Conservation (phyloP, 2,888 invertebrate species). For the Mycalesis mineus region DNA sequence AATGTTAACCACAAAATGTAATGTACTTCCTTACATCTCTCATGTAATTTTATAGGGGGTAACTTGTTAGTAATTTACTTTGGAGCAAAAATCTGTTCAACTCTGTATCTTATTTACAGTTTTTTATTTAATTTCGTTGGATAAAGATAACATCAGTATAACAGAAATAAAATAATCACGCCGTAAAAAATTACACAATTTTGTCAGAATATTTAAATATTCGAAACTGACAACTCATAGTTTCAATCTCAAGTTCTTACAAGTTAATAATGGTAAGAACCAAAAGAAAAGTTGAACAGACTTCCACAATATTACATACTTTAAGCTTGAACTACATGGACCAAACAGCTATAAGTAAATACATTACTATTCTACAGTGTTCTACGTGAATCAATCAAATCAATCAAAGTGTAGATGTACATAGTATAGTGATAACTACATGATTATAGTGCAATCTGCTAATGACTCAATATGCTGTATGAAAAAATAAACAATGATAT, state of each 20-base stretch:
- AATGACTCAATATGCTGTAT: slow-evolving; percentile 6
- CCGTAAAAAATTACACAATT: no score
- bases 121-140: no score
- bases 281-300: slow-evolving; percentile 12
- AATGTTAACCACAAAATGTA: neutral
- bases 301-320: slow-evolving; percentile 9
- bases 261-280: no score
- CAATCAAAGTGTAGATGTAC: neutral
- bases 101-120: no score
- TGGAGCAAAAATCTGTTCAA: slow-evolving; percentile 4
- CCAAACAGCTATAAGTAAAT: neutral
- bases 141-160: no score
- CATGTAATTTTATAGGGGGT: neutral
- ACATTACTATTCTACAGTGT: slow-evolving; percentile 1
- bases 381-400: slow-evolving; percentile 1
- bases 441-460: slow-evolving; percentile 1
- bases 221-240: no score
- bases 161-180: no score
- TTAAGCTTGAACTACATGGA: slow-evolving; percentile 3
- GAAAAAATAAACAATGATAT: neutral
- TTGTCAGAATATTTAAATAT: no score
- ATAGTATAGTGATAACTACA: slow-evolving; percentile 3
- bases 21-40: slow-evolving; percentile 5
- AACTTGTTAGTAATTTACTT: slow-evolving; percentile 13
- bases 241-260: no score